These are phyloP conservation scores for Megalurothrips usitatus DNA, from an alignment of 2,888 invertebrate genomes.

Conservation along the genomic window DNA sequence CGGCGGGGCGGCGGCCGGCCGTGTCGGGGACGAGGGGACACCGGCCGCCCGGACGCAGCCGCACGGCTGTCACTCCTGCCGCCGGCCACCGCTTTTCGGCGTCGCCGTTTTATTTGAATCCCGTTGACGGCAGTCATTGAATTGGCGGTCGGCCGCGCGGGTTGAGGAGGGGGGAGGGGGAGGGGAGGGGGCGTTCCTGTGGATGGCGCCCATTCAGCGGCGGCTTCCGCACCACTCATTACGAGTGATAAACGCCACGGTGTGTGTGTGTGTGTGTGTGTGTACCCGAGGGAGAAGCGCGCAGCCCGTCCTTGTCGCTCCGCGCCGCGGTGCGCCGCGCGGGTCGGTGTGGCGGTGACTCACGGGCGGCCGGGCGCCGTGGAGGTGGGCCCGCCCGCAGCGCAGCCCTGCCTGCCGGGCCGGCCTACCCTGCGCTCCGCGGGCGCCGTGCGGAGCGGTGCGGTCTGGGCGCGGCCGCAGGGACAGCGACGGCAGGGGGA, in stretches of 20 bases:
- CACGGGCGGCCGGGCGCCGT: too few species aligned
- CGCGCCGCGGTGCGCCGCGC: too few species aligned
- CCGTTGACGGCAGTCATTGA: conserved; percentile 22
- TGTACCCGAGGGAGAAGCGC: background rate
- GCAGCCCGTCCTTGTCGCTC: too few species aligned
- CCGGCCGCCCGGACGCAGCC: background rate
- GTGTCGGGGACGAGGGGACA: background rate
- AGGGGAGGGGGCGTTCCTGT: background rate
- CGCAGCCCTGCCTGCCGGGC: too few species aligned
- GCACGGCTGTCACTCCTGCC: background rate
- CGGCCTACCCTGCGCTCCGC: too few species aligned
- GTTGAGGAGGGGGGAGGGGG: background rate
- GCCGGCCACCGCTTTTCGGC: background rate
- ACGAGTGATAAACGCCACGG: conserved; percentile 22
- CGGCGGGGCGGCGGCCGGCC: background rate
- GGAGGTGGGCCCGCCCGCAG: too few species aligned
- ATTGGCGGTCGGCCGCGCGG: conserved; percentile 1
- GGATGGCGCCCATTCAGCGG: conserved; percentile 21
- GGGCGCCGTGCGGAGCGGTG: too few species aligned
- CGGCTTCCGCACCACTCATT: conserved; percentile 2
- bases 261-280: background rate
- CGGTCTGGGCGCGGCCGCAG: too few species aligned
- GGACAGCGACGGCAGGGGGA: background rate
- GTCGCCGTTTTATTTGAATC: conserved; percentile 9
- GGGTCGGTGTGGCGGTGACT: too few species aligned